These are phyloP conservation scores for Sarcophaga caerulescens DNA, from an alignment of 2,888 invertebrate species.

Conservation along the genomic window DNA sequence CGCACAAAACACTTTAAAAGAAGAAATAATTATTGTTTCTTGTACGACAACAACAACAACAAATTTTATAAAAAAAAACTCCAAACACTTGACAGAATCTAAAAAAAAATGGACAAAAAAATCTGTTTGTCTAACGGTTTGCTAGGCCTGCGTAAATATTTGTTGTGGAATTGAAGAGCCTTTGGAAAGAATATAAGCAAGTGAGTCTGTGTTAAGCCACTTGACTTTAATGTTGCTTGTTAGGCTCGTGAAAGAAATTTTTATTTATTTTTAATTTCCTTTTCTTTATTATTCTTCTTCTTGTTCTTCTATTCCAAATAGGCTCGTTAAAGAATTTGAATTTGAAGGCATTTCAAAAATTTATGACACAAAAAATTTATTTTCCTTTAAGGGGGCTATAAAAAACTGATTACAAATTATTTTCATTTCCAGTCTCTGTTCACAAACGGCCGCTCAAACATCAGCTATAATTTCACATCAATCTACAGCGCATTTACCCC, in stretches of 20 bases:
- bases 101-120: constrained; percentile 1
- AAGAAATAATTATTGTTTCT: constrained; percentile 49
- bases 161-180: constrained; percentile 18
- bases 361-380: background rate
- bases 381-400: background rate
- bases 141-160: constrained; percentile 15
- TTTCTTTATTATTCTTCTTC: background rate
- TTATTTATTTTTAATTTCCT: constrained; percentile 62
- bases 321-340: constrained; percentile 23
- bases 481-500: constrained; percentile 69
- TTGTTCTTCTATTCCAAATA: background rate
- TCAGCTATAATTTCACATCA: constrained; percentile 63
- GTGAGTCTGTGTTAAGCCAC: constrained; percentile 29
- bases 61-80: background rate
- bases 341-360: constrained; percentile 26
- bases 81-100: constrained; percentile 61
- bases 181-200: background rate
- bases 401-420: background rate
- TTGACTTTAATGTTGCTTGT: constrained; percentile 60
- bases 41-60: constrained; percentile 27
- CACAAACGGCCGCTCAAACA: constrained; percentile 68
- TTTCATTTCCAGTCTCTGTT: constrained; percentile 74
- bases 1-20: constrained; percentile 44
- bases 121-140: constrained; percentile 38
- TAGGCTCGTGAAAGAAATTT: constrained; percentile 32